Evolutionary conservation across 2,888 invertebrate genomes (phyloP).

Genomic region (Latrodectus hesperus): DNA sequence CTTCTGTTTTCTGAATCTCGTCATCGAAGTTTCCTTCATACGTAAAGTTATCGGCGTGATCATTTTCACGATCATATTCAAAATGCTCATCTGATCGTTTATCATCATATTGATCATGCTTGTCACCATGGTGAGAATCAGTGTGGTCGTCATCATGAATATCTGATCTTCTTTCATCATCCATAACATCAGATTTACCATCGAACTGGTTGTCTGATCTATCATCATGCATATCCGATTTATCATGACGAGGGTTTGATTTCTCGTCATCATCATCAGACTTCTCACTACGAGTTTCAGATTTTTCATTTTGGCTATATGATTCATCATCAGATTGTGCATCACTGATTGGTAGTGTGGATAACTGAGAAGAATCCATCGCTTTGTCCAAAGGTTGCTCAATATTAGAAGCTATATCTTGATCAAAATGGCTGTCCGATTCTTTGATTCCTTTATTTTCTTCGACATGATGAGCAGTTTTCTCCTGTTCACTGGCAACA

Average conservation of each 20-base stretch:
- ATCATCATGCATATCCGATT: constrained; percentile 29
- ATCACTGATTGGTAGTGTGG: constrained; percentile 3
- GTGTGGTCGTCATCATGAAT: constrained; percentile 35
- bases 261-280: constrained; percentile 31
- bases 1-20: constrained; percentile 27
- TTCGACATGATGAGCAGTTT: not conserved
- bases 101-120: constrained; percentile 14
- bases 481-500: not conserved
- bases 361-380: not conserved
- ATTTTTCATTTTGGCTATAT: constrained; percentile 53
- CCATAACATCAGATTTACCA: constrained; percentile 22
- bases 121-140: constrained; percentile 32
- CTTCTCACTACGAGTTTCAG: constrained; percentile 60
- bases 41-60: not conserved
- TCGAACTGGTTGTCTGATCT: constrained; percentile 50
- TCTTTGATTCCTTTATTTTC: constrained; percentile 1
- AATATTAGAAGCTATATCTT: not conserved
- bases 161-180: constrained; percentile 25
- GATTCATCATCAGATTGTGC: constrained; percentile 48
- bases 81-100: constrained; percentile 5
- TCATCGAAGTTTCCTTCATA: constrained; percentile 1
- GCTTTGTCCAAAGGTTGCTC: constrained; percentile 4
- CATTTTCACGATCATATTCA: constrained; percentile 7
- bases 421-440: not conserved
- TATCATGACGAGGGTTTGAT: constrained; percentile 6